Percentiles rank a stretch among this genome's conserved stretches.
Evolutionary conservation across 2,113 vertebrate species (phyloP).

Genomic region (Tretioscincus oriximinensis): DNA sequence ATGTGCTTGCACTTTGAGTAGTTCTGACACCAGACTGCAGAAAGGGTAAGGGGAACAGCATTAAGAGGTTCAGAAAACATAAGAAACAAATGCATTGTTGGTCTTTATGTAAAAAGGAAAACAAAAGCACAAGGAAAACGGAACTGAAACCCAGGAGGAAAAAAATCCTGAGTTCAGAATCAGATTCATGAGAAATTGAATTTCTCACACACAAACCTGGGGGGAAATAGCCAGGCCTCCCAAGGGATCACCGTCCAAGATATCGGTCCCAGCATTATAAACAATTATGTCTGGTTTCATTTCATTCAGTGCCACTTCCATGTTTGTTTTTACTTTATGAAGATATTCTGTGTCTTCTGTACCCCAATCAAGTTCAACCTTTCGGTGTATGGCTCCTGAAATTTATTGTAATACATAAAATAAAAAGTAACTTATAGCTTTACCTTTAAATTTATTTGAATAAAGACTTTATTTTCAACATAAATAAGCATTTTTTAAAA

Average conservation of each 20-base stretch:
- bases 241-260: conserved; percentile 90
- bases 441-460: neutral
- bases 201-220: conserved; percentile 75
- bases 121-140: neutral
- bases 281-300: conserved; percentile 83
- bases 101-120: neutral
- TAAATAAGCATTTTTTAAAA: neutral
- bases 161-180: neutral
- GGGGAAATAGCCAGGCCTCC: conserved; percentile 92
- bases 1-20: too few relatives aligned
- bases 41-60: neutral
- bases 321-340: conserved; percentile 83
- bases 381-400: conserved; percentile 88
- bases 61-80: neutral
- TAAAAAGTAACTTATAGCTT: neutral
- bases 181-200: neutral
- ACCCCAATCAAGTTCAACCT: conserved; percentile 93
- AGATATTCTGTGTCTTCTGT: conserved; percentile 91
- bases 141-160: neutral
- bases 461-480: neutral
- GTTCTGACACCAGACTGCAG: neutral
- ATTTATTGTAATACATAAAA: neutral
- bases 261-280: conserved; percentile 93
- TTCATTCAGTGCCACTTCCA: conserved; percentile 83
- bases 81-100: neutral